phyloP scores from a whole-genome alignment of 2,797 vertebrate genomes.

The Alcedo quadribrachys region DNA sequence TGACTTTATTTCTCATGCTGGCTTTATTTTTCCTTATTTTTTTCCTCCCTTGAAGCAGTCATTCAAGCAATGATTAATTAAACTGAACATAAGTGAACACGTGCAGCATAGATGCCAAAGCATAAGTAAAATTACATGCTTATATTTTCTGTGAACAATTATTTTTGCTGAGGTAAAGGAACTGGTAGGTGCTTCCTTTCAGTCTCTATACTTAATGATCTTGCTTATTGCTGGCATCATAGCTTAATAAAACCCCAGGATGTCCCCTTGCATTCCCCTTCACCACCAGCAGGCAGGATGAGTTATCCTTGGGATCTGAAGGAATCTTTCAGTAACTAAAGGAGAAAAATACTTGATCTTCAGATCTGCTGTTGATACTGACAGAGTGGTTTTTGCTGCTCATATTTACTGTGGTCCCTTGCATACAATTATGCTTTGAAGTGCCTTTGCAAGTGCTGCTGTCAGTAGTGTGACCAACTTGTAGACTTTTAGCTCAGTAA shows the following conservation, averaged over 20 bases:
- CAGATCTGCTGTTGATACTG: slow-evolving; percentile 60
- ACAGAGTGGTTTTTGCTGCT: slow-evolving; percentile 66
- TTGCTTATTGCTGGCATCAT: neutral
- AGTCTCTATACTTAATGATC: neutral
- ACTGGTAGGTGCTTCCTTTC: neutral
- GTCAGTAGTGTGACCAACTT: slow-evolving; percentile 60
- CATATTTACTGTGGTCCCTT: slow-evolving; percentile 64
- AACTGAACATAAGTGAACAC: neutral
- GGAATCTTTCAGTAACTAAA: neutral
- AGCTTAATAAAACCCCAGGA: neutral
- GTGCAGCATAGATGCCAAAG: neutral
- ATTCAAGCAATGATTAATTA: slow-evolving; percentile 1
- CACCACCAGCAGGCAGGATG: neutral
- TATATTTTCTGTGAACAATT: neutral
- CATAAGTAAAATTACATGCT: neutral
- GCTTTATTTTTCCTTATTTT: neutral
- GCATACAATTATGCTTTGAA: slow-evolving; percentile 69
- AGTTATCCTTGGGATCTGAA: neutral
- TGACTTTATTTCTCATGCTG: neutral
- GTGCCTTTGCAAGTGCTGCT: slow-evolving; percentile 68
- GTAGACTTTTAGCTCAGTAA: slow-evolving; percentile 69
- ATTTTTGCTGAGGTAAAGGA: neutral
- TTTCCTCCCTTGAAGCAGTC: neutral
- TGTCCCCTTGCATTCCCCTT: neutral
- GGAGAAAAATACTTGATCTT: slow-evolving; percentile 18